A percentile compares a stretch with the other conserved stretches of the same genome.
Conservation (phyloP, 92 coral and sea anemone genomes). For the Zoanthus solanderi region DNA sequence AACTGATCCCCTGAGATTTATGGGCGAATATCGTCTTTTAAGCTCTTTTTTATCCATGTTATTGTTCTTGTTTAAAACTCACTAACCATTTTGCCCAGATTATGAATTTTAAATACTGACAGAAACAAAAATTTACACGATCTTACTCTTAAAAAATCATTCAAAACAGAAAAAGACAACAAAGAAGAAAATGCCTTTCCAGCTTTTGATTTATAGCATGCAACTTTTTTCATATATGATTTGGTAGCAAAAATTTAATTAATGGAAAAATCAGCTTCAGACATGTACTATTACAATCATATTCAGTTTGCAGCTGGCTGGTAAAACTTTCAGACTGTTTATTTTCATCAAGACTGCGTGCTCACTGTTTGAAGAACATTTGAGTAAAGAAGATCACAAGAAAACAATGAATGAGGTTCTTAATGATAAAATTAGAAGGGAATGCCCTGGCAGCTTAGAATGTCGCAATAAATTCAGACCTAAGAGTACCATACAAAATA, state of each 20-base stretch:
- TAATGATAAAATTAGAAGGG: slow-evolving; percentile 60
- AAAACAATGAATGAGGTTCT: slow-evolving; percentile 29
- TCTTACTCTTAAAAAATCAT: neutral
- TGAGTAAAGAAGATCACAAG: slow-evolving; percentile 43
- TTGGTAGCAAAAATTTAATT: too few relatives aligned
- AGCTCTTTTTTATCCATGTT: slow-evolving; percentile 5
- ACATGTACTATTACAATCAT: too few relatives aligned
- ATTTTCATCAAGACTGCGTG: neutral
- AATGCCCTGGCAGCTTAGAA: slow-evolving; percentile 52
- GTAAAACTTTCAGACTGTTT: too few relatives aligned
- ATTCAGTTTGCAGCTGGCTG: too few relatives aligned
- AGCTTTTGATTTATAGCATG: too few relatives aligned
- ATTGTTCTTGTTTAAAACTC: neutral
- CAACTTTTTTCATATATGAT: too few relatives aligned
- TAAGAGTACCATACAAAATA: slow-evolving; percentile 7
- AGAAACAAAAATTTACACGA: neutral
- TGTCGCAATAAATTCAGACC: slow-evolving; percentile 27
- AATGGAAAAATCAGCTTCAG: neutral
- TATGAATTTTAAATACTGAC: too few relatives aligned
- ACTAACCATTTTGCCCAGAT: neutral
- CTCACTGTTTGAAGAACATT: slow-evolving; percentile 47
- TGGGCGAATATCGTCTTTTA: slow-evolving; percentile 19
- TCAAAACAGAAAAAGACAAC: neutral
- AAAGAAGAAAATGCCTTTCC: neutral
- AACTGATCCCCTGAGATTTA: neutral